A percentile compares a stretch with the other conserved stretches of the same genome.
Conservation (phyloP, 2,888 invertebrate genomes). For the Aricia artaxerxes region DNA sequence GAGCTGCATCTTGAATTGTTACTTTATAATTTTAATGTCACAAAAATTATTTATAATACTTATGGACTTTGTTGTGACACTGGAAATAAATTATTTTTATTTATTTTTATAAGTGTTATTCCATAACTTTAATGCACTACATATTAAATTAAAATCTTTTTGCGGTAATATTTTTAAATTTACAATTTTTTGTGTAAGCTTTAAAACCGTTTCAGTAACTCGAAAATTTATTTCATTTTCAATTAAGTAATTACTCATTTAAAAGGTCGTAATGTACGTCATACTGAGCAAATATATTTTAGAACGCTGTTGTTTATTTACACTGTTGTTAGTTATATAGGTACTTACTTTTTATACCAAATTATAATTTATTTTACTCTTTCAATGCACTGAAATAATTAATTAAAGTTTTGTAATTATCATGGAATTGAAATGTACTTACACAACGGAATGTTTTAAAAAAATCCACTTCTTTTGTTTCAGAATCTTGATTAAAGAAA, state of each 20-base stretch:
- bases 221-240: neutral
- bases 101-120: no score
- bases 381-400: neutral
- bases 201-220: neutral
- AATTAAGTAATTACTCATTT: neutral
- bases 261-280: constrained; percentile 3
- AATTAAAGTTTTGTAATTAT: neutral
- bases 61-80: no score
- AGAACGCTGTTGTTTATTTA: neutral
- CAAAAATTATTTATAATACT: no score
- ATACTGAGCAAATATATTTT: neutral
- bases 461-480: neutral
- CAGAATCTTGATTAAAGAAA: neutral
- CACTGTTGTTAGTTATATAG: neutral
- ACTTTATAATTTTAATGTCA: no score
- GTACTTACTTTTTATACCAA: neutral
- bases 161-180: neutral
- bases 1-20: no score
- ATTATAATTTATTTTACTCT: neutral
- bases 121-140: neutral
- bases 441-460: neutral
- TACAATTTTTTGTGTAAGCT: neutral
- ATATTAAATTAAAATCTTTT: neutral
- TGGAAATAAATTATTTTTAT: no score
- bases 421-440: neutral